Percentiles rank a stretch among this genome's conserved stretches.
phyloP scores from a whole-genome alignment of 2,797 vertebrate genomes.

The Propithecus deckenii region DNA sequence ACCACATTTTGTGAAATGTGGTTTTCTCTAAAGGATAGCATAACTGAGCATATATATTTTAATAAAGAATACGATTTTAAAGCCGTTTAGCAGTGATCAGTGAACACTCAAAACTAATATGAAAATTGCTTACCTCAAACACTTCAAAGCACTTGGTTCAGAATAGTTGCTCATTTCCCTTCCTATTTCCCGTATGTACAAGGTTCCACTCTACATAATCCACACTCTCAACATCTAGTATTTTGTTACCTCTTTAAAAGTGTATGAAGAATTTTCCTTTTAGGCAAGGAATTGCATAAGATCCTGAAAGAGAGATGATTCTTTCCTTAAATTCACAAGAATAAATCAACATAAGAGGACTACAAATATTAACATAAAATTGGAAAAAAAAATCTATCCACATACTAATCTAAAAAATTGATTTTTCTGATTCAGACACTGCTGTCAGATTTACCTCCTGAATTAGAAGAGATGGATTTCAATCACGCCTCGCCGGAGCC shows the following conservation, averaged over 20 bases:
- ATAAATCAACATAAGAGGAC: not conserved
- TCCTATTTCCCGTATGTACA: not conserved
- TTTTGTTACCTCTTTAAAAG: constrained; percentile 32
- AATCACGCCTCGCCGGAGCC: constrained; percentile 86
- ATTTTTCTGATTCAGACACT: constrained; percentile 89
- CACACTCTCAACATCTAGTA: constrained; percentile 12
- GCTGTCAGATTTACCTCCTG: constrained; percentile 96
- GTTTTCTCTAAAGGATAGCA: constrained; percentile 12
- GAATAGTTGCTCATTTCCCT: constrained; percentile 43
- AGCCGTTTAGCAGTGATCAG: constrained; percentile 24
- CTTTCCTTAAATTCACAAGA: constrained; percentile 36
- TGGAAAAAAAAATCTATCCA: not conserved
- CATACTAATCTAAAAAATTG: constrained; percentile 41
- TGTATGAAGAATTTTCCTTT: constrained; percentile 25
- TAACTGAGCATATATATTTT: constrained; percentile 29
- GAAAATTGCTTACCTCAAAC: constrained; percentile 24
- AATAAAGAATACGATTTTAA: constrained; percentile 46
- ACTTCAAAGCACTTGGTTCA: constrained; percentile 31
- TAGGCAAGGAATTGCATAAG: not conserved
- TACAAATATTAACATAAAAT: constrained; percentile 35
- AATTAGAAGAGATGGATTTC: constrained; percentile 93
- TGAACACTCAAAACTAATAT: constrained; percentile 33
- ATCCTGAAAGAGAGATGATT: constrained; percentile 2
- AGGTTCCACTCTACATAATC: not conserved
- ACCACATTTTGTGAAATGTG: not conserved